Base-by-base conservation (phyloP, 2,113 vertebrate species). In the Clarias gariepinus region DNA sequence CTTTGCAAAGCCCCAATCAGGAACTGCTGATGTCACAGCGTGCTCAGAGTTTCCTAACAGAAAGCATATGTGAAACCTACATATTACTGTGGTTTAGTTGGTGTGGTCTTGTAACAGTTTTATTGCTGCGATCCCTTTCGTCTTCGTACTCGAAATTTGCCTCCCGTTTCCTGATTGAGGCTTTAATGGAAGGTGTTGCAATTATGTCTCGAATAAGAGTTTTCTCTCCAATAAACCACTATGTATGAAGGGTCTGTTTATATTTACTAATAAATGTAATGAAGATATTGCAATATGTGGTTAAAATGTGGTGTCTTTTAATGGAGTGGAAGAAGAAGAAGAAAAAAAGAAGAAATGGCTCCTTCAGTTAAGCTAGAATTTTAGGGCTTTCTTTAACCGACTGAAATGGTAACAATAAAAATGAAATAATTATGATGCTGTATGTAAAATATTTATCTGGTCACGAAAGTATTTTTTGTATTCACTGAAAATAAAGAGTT, bases 401-500 rank as follows among this genome's bases (percentile, higher is more conserved):
- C 91, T 92, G 89, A 92, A 85, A 93, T 92, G 69, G 91, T 94
- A 93, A 93, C 58, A 83, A 86, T 90, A 83, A 93, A 92, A 90
- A 93, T 92, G 91, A 86, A 85, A 87, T 76, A 85, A 81, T 69
- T 81, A 87, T 92, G 83, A 95, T 93, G 91, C 90, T 93, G 86
- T 96, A 95, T 93, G 92, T 94, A 92, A 90, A 86, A 93, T 95
- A 94, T 95, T 95, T 95, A 96, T 96, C 95, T 94, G 94, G 91
- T 94, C 94, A 93, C 91, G 94, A 95, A 95, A 93, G 91, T 96
- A 95, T 96, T 96, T 96, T 97, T 97, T 96, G 96, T 95, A 96
- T 96, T 96, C 91, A 94, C 92, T 91, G 93, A 92, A 96, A 94
- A 96, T 95, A 95, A 94, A 94, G 89, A 89, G 71, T 94, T 95